Percentiles rank a stretch among this genome's conserved stretches.
Evolutionary conservation across 2,888 invertebrate genomes (phyloP).

Genomic region (Clistopyga incitator): DNA sequence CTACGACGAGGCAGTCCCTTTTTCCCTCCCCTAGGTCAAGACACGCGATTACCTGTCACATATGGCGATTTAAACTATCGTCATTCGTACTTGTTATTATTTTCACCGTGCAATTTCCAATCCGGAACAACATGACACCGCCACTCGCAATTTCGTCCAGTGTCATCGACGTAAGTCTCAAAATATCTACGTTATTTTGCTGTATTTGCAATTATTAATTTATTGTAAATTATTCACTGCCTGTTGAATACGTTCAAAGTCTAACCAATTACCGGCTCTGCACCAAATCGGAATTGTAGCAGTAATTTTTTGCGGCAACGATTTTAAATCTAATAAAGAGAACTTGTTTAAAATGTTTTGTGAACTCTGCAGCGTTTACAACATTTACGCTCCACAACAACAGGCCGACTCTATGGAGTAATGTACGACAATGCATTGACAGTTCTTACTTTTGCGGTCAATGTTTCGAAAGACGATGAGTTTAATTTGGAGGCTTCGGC

Average conservation of each 20-base stretch:
- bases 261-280: slow-evolving; percentile 16
- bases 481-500: slow-evolving; percentile 82
- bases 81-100: slow-evolving; percentile 42
- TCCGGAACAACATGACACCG: slow-evolving; percentile 56
- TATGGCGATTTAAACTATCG: slow-evolving; percentile 62
- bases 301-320: background rate
- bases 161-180: slow-evolving; percentile 57
- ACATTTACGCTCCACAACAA: slow-evolving; percentile 87
- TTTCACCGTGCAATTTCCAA: slow-evolving; percentile 43
- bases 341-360: background rate
- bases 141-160: slow-evolving; percentile 62
- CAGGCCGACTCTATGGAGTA: slow-evolving; percentile 91
- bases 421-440: slow-evolving; percentile 90
- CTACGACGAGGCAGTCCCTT: background rate
- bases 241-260: slow-evolving; percentile 15
- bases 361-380: slow-evolving; percentile 87
- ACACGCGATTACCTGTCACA: slow-evolving; percentile 57
- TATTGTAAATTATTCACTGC: slow-evolving; percentile 27
- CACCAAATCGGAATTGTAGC: background rate
- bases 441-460: slow-evolving; percentile 89
- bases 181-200: background rate
- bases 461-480: slow-evolving; percentile 86
- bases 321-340: background rate
- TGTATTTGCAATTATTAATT: background rate
- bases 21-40: background rate